Conservation (phyloP, 1,140 invertebrate species). For the Homarus americanus region DNA sequence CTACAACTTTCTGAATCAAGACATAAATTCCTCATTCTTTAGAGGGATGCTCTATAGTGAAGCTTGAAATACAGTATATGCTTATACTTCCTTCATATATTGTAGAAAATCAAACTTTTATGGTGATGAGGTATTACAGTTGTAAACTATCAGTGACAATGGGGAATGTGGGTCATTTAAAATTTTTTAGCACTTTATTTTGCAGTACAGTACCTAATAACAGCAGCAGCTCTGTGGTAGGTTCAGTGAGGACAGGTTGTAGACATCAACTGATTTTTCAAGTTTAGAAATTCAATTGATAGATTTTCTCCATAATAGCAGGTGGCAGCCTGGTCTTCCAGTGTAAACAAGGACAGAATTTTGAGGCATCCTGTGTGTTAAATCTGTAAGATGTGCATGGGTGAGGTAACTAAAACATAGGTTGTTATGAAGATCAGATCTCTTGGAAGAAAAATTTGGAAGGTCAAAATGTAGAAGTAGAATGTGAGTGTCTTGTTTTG, state of each 20-base stretch:
- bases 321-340: slow-evolving; percentile 36
- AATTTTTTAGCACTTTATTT: slow-evolving; percentile 15
- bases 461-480: slow-evolving; percentile 17
- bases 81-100: neutral
- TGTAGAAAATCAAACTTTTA: neutral
- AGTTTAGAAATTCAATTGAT: neutral
- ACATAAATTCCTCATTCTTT: neutral
- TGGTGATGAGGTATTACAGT: neutral
- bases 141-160: slow-evolving; percentile 19
- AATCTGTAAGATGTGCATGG: neutral
- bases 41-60: neutral
- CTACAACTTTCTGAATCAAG: neutral
- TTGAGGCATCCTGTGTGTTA: neutral
- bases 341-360: slow-evolving; percentile 11
- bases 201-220: slow-evolving; percentile 1
- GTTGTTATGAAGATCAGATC: slow-evolving; percentile 7
- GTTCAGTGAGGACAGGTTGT: neutral
- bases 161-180: slow-evolving; percentile 3
- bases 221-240: slow-evolving; percentile 12
- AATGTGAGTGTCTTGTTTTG: slow-evolving; percentile 31
- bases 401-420: slow-evolving; percentile 16
- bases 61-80: neutral
- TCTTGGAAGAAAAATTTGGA: neutral
- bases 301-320: slow-evolving; percentile 2
- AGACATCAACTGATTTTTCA: neutral